Evolutionary conservation across 1,140 invertebrate species (phyloP), one percentile per base, ranked within the genome.

Genomic region (Heliothis subflexa): DNA sequence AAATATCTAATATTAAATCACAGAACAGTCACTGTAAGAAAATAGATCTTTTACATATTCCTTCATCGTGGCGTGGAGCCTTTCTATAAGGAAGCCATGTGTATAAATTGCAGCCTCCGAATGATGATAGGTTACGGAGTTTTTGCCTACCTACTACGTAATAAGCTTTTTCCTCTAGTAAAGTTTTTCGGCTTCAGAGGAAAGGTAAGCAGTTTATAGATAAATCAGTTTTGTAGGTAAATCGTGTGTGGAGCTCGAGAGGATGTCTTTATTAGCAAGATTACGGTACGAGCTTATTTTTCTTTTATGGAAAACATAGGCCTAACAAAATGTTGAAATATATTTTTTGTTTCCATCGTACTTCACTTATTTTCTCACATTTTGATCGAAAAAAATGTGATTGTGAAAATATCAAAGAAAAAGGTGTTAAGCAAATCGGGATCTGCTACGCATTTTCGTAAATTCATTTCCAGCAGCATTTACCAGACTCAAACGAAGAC

Each of bases 151-250:
- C 66, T 49, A 28, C 66, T 50, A 52, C 66, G 66, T 70, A 70
- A 70, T 70, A 70, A 70, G 66, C 47, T 70, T 70, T 70, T 70
- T 70, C 66, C 66, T 70, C 50, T 50, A 52, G 18, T 70, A 47
- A 70, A 70, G 47, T 49, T 70, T 49, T 49, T 68, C 57, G 57
- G 11, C 18, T 28, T 70, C 47, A 10, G 7, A 70, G 66, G 10
- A 25, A 50, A 70, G 66, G 66, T 70, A 70, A 70, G 66, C 66
- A 70, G 45, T 70, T 70, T 70, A 70, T 52, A 70, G 66, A 70
- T 50, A 70, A 70, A 52, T 52, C 66, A 70, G 47, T 70, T 49
- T 49, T 25, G 47, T 70, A 70, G 45, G 66, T 70, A 70, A 70
- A 70, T 70, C 21, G 47, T 50, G 47, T 52, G 47, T 28, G 47